Base-by-base conservation (phyloP, 2,113 vertebrate species). In the Pao palembangensis region DNA sequence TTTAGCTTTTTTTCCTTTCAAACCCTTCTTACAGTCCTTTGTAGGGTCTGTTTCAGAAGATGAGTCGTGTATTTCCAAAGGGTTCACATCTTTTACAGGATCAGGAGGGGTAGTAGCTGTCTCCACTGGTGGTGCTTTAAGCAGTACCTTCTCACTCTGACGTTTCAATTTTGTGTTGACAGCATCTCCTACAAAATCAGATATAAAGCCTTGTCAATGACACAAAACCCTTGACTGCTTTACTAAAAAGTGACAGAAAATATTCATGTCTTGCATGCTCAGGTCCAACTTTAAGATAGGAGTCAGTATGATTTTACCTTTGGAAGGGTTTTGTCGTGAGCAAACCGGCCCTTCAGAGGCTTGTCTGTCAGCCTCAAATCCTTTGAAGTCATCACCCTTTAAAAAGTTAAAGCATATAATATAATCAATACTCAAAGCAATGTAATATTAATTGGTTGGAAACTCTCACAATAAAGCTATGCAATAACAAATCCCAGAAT, bases 321-420 rank as follows among this genome's bases (percentile, higher is more conserved):
- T 94, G 67, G 86, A 88, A 79, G 91, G 91, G 67, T 91, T 92
- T 69, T 92, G 88, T 73, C 90, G 88, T 15, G 87, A 82, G 51
- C 85, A 87, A 63, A 80, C 58, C 19, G 87, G 80, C 78, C 84
- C 87, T 73, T 84, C 88, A 71, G 76, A 79, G 57, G 82, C 61
- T 78, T 88, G 88, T 66, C 88, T 90, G 60, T 93, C 91, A 70
- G 88, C 85, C 79, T 88, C 91, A 90, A 95, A 95, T 72, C 94
- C 94, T 91, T 75, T 85, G 81, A 95, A 94, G 69, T 92, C 92
- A 64, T 93, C 92, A 71, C 92, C 91, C 90, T 91, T 70, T 8
- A 70, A 76, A 85, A 79, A 72, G 60, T 15, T 74, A 81, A 69
- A 74, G 34, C 41, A 38, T 2, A 38, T 12, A 11, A 85, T 50